Percentiles rank a stretch among this genome's conserved stretches.
phyloP scores from a whole-genome alignment of 2,888 invertebrate genomes.

The Tuberolachnus salignus region DNA sequence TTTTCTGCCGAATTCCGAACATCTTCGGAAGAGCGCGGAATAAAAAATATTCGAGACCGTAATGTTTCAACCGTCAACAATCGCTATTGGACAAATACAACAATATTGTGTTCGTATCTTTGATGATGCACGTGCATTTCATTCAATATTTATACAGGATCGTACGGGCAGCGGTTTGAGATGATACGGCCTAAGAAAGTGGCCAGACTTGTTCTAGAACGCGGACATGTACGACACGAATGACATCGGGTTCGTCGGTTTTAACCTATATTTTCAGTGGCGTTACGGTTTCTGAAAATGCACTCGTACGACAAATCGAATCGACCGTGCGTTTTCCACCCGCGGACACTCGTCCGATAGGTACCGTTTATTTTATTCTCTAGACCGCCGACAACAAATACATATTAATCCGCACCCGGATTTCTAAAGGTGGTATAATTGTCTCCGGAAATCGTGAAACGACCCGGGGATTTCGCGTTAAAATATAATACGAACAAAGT shows the following conservation, averaged over 20 bases:
- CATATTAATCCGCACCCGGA: not conserved
- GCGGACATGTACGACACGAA: not conserved
- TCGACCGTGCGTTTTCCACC: not conserved
- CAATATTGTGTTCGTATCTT: not conserved
- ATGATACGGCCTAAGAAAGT: slow-evolving; percentile 1
- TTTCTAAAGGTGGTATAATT: not conserved
- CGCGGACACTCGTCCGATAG: not conserved
- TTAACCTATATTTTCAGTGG: slow-evolving; percentile 26
- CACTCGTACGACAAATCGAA: not conserved
- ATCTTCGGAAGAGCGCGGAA: no score
- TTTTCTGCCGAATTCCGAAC: no score
- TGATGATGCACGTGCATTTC: not conserved
- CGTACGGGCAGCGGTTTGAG: not conserved
- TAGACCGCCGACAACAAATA: not conserved
- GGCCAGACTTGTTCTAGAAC: slow-evolving; percentile 20
- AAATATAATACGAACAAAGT: no score
- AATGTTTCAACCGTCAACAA: no score
- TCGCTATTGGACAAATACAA: no score
- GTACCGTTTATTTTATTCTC: not conserved
- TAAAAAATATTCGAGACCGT: no score
- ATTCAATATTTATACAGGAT: slow-evolving; percentile 15
- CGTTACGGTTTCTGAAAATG: not conserved
- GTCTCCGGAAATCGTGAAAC: not conserved
- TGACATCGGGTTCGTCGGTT: slow-evolving; percentile 16
- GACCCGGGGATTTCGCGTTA: not conserved